Evolutionary conservation across 2,113 vertebrate genomes (phyloP).

Genomic region (Muscicapa adusta): DNA sequence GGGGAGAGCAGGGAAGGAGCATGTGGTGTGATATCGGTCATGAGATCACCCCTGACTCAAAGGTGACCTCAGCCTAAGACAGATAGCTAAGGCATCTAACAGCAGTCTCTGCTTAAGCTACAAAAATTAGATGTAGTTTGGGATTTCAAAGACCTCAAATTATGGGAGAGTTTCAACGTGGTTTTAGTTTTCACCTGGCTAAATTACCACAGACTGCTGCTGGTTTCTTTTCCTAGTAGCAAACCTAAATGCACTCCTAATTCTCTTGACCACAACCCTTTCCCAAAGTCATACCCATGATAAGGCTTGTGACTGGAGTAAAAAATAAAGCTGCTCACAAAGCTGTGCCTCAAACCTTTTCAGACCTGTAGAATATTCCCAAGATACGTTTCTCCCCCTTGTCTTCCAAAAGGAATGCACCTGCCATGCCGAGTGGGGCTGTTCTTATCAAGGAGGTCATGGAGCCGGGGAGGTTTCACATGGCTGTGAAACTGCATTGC

Average conservation of each 20-base stretch:
- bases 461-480: background rate
- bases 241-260: background rate
- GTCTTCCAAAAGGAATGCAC: background rate
- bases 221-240: background rate
- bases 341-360: background rate
- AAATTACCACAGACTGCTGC: background rate
- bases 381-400: rapidly evolving
- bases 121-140: background rate
- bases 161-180: background rate
- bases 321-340: background rate
- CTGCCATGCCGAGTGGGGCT: rapidly evolving
- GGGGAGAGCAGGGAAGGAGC: background rate
- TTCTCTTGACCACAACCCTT: background rate
- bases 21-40: background rate
- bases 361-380: background rate
- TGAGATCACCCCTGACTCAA: background rate
- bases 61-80: background rate
- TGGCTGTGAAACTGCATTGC: rapidly evolving
- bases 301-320: background rate
- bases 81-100: background rate
- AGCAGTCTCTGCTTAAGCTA: background rate
- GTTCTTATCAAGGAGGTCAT: background rate
- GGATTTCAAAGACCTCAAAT: background rate
- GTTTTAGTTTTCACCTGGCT: background rate
- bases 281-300: background rate